phyloP scores from a whole-genome alignment of 2,797 vertebrate genomes.

The Enteromius thamalakanensis region DNA sequence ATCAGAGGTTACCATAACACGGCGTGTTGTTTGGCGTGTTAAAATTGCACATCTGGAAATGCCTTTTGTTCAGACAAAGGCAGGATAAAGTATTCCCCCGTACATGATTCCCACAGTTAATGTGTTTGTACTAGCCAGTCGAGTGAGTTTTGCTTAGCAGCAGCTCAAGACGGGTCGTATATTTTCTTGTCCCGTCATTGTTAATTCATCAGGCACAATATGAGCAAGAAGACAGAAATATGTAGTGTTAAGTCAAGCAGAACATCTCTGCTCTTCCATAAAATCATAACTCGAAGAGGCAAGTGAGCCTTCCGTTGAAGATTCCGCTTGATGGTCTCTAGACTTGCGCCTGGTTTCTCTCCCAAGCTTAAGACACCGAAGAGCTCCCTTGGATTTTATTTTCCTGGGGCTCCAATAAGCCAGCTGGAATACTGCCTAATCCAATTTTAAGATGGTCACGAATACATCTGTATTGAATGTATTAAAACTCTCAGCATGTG shows the following conservation, averaged over 20 bases:
- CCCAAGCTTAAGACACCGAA: slow-evolving; percentile 19
- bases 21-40: slow-evolving; percentile 8
- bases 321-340: slow-evolving; percentile 1
- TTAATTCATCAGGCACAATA: slow-evolving; percentile 31
- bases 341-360: slow-evolving; percentile 19
- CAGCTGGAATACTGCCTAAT: slow-evolving; percentile 43
- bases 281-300: slow-evolving; percentile 13
- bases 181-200: slow-evolving; percentile 21
- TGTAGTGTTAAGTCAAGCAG: slow-evolving; percentile 34
- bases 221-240: slow-evolving; percentile 32
- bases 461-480: slow-evolving; percentile 37
- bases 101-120: slow-evolving; percentile 29
- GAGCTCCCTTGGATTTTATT: slow-evolving; percentile 7
- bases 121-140: slow-evolving; percentile 34
- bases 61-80: slow-evolving; percentile 31
- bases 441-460: slow-evolving; percentile 48
- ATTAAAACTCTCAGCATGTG: slow-evolving; percentile 21
- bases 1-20: slow-evolving; percentile 43
- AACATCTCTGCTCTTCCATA: slow-evolving; percentile 25
- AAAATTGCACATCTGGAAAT: slow-evolving; percentile 36
- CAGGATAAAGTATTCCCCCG: slow-evolving; percentile 6
- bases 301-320: slow-evolving; percentile 2
- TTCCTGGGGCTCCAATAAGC: slow-evolving; percentile 37
- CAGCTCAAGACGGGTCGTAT: background rate
- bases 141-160: slow-evolving; percentile 20